Percentiles rank a stretch among this genome's conserved stretches.
Conservation (phyloP, 2,888 invertebrate genomes). For the Acrocera orbiculus region DNA sequence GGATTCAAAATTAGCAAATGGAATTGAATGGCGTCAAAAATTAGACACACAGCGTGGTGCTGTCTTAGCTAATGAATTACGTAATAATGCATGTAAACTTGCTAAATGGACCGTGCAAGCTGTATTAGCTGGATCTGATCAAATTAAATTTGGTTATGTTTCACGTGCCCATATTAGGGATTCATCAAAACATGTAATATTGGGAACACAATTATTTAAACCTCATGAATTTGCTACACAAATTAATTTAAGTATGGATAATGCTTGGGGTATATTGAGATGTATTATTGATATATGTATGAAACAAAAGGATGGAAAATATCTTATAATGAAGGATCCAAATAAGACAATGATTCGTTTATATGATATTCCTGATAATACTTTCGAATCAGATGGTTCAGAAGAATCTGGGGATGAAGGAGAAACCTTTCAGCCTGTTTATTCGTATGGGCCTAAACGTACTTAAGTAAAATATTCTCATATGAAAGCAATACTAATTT, state of each 20-base stretch:
- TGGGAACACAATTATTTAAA: slow-evolving; percentile 95
- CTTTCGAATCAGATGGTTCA: slow-evolving; percentile 95
- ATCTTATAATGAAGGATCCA: slow-evolving; percentile 96
- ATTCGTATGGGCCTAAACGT: slow-evolving; percentile 19
- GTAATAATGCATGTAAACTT: slow-evolving; percentile 98
- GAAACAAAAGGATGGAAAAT: slow-evolving; percentile 93
- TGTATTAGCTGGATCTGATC: slow-evolving; percentile 86
- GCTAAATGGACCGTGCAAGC: slow-evolving; percentile 98
- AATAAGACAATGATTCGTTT: slow-evolving; percentile 96
- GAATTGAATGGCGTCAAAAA: slow-evolving; percentile 97
- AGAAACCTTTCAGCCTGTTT: slow-evolving; percentile 30
- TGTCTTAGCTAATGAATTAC: slow-evolving; percentile 91
- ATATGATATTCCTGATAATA: slow-evolving; percentile 96
- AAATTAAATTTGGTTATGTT: slow-evolving; percentile 98
- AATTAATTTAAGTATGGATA: slow-evolving; percentile 98
- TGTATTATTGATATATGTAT: slow-evolving; percentile 94
- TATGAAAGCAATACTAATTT: too few relatives aligned
- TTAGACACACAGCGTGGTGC: slow-evolving; percentile 96
- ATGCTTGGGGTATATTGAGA: slow-evolving; percentile 95
- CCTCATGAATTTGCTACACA: slow-evolving; percentile 97
- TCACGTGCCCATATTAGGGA: slow-evolving; percentile 85
- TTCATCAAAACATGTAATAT: slow-evolving; percentile 87
- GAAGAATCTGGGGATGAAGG: slow-evolving; percentile 36
- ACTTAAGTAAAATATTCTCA: too few relatives aligned
- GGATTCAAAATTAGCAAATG: slow-evolving; percentile 91